A percentile compares a stretch with the other conserved stretches of the same genome.
Conservation (phyloP, 2,888 invertebrate genomes). For the Hanleya hanleyi region DNA sequence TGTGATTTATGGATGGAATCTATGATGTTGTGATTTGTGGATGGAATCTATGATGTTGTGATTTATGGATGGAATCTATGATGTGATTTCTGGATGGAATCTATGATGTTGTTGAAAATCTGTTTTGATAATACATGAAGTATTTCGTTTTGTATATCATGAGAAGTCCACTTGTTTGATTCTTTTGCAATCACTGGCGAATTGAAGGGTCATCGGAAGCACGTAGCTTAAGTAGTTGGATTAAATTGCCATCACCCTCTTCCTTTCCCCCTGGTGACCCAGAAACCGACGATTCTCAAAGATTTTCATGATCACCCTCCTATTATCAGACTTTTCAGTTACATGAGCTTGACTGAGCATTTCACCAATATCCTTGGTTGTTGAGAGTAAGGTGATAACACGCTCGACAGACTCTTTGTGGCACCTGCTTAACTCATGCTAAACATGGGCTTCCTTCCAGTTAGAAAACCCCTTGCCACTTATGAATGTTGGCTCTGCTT, state of each 20-base stretch:
- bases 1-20: too few relatives aligned
- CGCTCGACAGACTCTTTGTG: background rate
- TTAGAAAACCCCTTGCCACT: background rate
- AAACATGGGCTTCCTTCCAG: background rate
- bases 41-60: too few relatives aligned
- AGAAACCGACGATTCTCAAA: too few relatives aligned
- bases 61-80: too few relatives aligned
- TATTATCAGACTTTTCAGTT: background rate
- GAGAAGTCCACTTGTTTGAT: too few relatives aligned
- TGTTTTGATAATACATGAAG: background rate
- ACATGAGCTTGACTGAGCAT: background rate
- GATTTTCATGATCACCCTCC: background rate
- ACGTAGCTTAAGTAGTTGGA: background rate
- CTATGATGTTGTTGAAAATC: background rate
- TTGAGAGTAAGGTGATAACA: background rate
- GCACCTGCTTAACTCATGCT: background rate
- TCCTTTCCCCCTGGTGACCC: too few relatives aligned
- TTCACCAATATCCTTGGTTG: background rate
- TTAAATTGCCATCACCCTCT: too few relatives aligned
- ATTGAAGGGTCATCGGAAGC: background rate
- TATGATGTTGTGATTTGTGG: too few relatives aligned
- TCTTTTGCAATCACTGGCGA: background rate
- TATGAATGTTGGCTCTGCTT: constrained; percentile 4
- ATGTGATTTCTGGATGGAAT: too few relatives aligned
- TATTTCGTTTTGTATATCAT: background rate